Conservation (phyloP, 2,113 vertebrate genomes). For the Anolis sagrei region DNA sequence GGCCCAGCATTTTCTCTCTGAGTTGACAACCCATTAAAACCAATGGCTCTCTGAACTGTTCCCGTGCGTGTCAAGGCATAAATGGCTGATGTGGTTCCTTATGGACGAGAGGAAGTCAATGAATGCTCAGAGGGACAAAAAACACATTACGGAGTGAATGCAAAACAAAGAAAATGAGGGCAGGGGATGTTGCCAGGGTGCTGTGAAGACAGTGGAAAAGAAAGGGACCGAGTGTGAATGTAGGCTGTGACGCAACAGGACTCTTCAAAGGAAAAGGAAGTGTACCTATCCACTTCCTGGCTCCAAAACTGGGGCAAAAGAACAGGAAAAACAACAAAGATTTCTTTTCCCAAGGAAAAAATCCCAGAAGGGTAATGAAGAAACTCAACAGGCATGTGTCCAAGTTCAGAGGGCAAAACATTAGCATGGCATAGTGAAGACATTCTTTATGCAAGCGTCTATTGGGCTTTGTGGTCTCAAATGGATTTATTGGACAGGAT, state of each 20-base stretch:
- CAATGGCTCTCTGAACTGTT: slow-evolving; percentile 32
- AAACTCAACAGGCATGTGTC: slow-evolving; percentile 61
- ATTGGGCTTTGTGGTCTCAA: slow-evolving; percentile 71
- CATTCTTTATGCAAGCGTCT: slow-evolving; percentile 75
- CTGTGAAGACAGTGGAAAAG: neutral
- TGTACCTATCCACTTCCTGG: neutral
- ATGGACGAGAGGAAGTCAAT: slow-evolving; percentile 4
- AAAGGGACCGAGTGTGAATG: neutral
- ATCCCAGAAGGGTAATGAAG: slow-evolving; percentile 59
- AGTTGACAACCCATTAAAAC: neutral
- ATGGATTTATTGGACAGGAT: slow-evolving; percentile 77
- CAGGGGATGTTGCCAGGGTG: neutral
- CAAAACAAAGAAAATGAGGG: neutral
- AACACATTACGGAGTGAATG: neutral
- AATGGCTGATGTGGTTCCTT: neutral
- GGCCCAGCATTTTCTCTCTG: neutral
- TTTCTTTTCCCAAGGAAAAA: slow-evolving; percentile 34
- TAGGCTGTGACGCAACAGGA: neutral
- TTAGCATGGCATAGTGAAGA: slow-evolving; percentile 74
- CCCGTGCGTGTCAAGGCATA: slow-evolving; percentile 18
- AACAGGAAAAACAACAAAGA: neutral
- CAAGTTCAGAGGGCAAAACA: slow-evolving; percentile 53
- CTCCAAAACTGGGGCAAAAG: accelerated
- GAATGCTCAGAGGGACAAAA: slow-evolving; percentile 7
- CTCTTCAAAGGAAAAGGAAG: neutral